Conservation (phyloP, 2,797 vertebrate genomes). For the Leptoclinus maculatus region DNA sequence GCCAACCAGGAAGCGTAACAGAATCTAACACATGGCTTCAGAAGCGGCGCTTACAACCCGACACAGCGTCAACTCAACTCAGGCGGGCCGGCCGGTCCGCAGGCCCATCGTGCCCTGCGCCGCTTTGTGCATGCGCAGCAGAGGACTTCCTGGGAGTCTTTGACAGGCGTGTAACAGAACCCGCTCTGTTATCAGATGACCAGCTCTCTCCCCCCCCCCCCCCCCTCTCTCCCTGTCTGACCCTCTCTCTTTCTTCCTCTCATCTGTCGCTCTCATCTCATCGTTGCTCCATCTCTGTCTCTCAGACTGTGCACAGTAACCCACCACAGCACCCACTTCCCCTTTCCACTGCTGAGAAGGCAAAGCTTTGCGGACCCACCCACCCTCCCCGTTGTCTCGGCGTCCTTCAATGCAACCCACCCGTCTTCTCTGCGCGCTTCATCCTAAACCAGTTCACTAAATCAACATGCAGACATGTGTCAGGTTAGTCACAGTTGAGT, state of each 20-base stretch:
- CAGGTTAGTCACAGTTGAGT: slow-evolving; percentile 42
- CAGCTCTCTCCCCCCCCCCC: slow-evolving; percentile 75
- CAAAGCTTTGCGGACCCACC: slow-evolving; percentile 69
- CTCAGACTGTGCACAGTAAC: slow-evolving; percentile 75
- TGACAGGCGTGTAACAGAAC: slow-evolving; percentile 87
- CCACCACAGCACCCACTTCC: slow-evolving; percentile 84
- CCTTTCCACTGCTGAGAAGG: slow-evolving; percentile 79
- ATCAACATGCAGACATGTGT: slow-evolving; percentile 48
- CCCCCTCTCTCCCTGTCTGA: slow-evolving; percentile 73
- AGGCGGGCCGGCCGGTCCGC: slow-evolving; percentile 17
- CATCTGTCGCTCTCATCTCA: slow-evolving; percentile 76
- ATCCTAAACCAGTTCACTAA: slow-evolving; percentile 41
- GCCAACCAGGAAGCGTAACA: slow-evolving; percentile 69
- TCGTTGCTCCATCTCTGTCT: slow-evolving; percentile 75
- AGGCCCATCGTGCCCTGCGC: slow-evolving; percentile 32
- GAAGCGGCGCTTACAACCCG: slow-evolving; percentile 30
- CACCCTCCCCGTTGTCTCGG: slow-evolving; percentile 48
- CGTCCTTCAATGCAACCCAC: slow-evolving; percentile 59
- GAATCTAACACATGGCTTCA: slow-evolving; percentile 63
- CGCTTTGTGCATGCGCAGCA: slow-evolving; percentile 66
- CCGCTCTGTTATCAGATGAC: slow-evolving; percentile 90
- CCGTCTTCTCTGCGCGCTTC: slow-evolving; percentile 57
- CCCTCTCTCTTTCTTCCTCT: slow-evolving; percentile 63
- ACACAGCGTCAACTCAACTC: slow-evolving; percentile 9
- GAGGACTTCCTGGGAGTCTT: slow-evolving; percentile 84